phyloP scores from a whole-genome alignment of 2,113 vertebrate species.

The Craseonycteris thonglongyai region DNA sequence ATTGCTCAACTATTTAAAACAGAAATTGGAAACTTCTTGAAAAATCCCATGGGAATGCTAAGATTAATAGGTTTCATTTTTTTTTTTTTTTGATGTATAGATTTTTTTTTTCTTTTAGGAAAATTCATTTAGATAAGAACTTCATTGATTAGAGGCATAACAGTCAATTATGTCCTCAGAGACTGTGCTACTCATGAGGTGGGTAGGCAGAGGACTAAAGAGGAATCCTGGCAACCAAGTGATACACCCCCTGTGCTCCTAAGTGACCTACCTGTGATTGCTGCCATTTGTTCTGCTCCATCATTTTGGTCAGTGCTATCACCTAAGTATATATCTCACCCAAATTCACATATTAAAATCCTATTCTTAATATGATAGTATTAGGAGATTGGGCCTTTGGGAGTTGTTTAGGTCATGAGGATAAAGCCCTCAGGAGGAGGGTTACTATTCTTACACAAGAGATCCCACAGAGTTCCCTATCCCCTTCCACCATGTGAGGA shows the following conservation, averaged over 20 bases:
- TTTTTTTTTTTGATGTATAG: background rate
- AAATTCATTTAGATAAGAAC: background rate
- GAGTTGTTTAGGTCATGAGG: background rate
- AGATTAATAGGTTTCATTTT: background rate
- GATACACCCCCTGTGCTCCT: rapidly evolving
- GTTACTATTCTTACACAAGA: background rate
- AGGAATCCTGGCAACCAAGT: background rate
- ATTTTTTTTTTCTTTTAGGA: slow-evolving; percentile 10
- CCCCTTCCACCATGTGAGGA: background rate
- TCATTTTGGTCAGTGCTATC: background rate
- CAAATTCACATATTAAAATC: background rate
- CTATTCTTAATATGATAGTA: background rate
- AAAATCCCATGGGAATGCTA: background rate
- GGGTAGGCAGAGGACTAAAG: background rate
- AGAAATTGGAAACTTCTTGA: background rate
- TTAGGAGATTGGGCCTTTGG: background rate
- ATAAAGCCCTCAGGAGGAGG: background rate
- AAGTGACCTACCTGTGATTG: background rate
- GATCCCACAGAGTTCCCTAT: background rate
- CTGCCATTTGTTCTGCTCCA: background rate
- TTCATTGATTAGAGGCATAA: background rate
- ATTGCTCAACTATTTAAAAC: background rate
- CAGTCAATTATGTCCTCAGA: background rate
- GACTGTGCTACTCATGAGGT: background rate
- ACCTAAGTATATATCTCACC: background rate